Evolutionary conservation across 2,888 invertebrate species (phyloP).

Genomic region (Ceriagrion tenellum): DNA sequence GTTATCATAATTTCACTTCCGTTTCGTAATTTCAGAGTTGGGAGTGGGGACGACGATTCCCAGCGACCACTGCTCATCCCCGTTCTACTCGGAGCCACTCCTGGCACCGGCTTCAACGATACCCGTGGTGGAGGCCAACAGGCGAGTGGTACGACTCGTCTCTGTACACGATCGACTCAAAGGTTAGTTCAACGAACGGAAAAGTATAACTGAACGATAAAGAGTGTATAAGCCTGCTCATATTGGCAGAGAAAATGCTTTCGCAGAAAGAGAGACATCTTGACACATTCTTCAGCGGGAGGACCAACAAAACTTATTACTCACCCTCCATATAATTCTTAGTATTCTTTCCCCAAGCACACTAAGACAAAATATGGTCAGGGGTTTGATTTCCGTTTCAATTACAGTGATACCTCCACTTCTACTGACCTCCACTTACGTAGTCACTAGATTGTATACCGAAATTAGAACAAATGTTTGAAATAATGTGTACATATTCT

Average conservation of each 20-base stretch:
- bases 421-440: too few relatives aligned
- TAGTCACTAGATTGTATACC: too few relatives aligned
- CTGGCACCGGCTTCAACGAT: neutral
- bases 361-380: too few relatives aligned
- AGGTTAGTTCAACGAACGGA: neutral
- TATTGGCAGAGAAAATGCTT: neutral
- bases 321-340: too few relatives aligned
- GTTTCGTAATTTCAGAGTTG: constrained; percentile 34
- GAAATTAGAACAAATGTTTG: too few relatives aligned
- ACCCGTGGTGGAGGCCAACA: constrained; percentile 20
- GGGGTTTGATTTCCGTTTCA: too few relatives aligned
- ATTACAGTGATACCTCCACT: too few relatives aligned
- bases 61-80: constrained; percentile 40
- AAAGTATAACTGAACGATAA: neutral
- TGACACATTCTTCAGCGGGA: too few relatives aligned
- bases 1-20: too few relatives aligned
- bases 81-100: constrained; percentile 39
- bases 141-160: constrained; percentile 32
- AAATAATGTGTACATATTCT: too few relatives aligned
- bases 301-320: too few relatives aligned
- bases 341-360: too few relatives aligned
- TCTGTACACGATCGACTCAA: constrained; percentile 50
- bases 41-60: constrained; percentile 40
- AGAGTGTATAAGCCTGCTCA: neutral
- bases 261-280: neutral